Evolutionary conservation across 2,797 vertebrate species (phyloP).

Genomic region (Pelochelys cantorii): DNA sequence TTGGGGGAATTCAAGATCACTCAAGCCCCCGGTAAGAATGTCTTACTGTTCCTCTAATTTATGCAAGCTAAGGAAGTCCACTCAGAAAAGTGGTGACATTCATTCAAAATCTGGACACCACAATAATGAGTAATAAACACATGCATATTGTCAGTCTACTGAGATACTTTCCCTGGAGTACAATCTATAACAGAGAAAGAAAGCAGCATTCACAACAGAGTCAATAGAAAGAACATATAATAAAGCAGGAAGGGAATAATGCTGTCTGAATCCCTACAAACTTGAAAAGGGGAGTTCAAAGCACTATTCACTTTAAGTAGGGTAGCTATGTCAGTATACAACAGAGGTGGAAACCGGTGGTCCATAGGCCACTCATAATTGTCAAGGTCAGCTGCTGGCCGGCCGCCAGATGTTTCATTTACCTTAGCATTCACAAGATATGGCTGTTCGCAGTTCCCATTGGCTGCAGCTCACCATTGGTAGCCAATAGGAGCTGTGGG

Average conservation of each 20-base stretch:
- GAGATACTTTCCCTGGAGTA: background rate
- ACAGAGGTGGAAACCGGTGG: background rate
- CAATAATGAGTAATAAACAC: background rate
- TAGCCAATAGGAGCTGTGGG: no score
- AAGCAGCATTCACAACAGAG: background rate
- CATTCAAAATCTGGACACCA: background rate
- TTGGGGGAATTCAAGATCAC: background rate
- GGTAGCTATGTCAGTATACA: background rate
- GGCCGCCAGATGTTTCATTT: no score
- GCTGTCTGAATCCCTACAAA: background rate
- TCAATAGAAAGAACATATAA: background rate
- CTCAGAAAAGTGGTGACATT: background rate
- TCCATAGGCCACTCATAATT: no score
- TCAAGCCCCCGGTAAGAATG: background rate
- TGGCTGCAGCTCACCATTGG: no score
- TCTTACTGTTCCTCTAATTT: background rate
- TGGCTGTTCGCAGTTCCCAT: no score
- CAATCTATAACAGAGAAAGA: background rate
- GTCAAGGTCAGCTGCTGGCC: no score
- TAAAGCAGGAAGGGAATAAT: background rate
- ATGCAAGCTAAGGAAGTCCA: background rate
- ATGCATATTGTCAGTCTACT: background rate
- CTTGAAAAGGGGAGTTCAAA: background rate
- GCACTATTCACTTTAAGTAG: background rate
- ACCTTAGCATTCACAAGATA: no score